Conservation (phyloP, 2,888 invertebrate species). For the Agrilus biguttatus region DNA sequence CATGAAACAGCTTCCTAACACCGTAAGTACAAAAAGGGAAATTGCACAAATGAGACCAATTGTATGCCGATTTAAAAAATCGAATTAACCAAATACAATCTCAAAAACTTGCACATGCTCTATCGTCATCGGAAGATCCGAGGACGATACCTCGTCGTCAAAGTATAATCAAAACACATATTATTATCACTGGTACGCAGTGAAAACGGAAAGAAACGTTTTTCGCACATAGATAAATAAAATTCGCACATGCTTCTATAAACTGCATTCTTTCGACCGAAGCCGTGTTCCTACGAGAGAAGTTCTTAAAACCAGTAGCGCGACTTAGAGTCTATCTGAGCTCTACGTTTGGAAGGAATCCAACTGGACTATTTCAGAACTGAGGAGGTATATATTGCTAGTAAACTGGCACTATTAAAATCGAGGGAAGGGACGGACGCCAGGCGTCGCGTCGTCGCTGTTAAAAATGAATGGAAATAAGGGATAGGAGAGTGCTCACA, state of each 20-base stretch:
- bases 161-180: conserved; percentile 10
- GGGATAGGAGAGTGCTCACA: no score
- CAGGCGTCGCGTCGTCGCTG: conserved; percentile 4
- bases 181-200: conserved; percentile 11
- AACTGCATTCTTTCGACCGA: conserved; percentile 7
- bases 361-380: background rate
- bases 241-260: conserved; percentile 8
- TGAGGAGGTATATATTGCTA: background rate
- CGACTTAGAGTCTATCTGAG: no score
- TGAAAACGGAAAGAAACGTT: conserved; percentile 14
- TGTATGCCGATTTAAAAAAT: background rate
- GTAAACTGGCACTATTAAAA: no score
- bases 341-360: background rate
- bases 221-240: conserved; percentile 5
- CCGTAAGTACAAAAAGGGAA: no score
- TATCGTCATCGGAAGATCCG: background rate
- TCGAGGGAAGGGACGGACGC: background rate
- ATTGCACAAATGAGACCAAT: background rate
- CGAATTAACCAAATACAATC: background rate
- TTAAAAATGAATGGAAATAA: background rate
- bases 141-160: conserved; percentile 1
- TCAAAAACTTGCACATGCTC: background rate
- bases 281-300: background rate
- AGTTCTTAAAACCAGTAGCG: background rate
- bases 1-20: no score